Conservation (phyloP, 2,888 invertebrate species). For the Parthenolecanium corni region DNA sequence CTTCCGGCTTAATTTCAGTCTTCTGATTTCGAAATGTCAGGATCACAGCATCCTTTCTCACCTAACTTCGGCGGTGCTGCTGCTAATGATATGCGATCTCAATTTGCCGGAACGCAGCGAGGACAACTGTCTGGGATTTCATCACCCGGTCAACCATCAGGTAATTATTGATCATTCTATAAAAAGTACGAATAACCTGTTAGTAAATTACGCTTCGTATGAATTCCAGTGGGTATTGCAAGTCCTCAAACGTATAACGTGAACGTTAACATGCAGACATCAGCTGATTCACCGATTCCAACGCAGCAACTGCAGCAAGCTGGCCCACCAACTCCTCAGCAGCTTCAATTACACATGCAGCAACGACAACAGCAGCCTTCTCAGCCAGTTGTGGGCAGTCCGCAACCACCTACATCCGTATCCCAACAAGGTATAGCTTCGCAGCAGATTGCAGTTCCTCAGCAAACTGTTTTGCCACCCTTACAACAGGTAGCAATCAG, state of each 20-base stretch:
- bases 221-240: not conserved
- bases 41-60: conserved; percentile 11
- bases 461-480: not conserved
- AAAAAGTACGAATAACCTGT: not conserved
- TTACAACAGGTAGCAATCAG: not conserved
- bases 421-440: conserved; percentile 2
- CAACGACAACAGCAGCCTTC: conserved; percentile 1
- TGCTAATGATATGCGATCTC: conserved; percentile 11
- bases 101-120: conserved; percentile 11
- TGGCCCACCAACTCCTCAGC: conserved; percentile 6
- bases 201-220: not conserved
- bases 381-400: not conserved
- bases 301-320: conserved; percentile 10
- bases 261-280: conserved; percentile 3
- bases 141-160: conserved; percentile 16
- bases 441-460: conserved; percentile 4
- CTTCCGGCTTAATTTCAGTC: no score
- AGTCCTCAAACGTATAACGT: conserved; percentile 18
- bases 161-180: not conserved
- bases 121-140: conserved; percentile 12
- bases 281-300: conserved; percentile 11
- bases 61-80: conserved; percentile 6
- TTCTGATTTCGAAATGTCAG: not conserved
- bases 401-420: not conserved
- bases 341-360: conserved; percentile 16